Percentiles rank a stretch among this genome's conserved stretches.
Conservation (phyloP, 2,797 vertebrate species). For the Glossophaga mutica region DNA sequence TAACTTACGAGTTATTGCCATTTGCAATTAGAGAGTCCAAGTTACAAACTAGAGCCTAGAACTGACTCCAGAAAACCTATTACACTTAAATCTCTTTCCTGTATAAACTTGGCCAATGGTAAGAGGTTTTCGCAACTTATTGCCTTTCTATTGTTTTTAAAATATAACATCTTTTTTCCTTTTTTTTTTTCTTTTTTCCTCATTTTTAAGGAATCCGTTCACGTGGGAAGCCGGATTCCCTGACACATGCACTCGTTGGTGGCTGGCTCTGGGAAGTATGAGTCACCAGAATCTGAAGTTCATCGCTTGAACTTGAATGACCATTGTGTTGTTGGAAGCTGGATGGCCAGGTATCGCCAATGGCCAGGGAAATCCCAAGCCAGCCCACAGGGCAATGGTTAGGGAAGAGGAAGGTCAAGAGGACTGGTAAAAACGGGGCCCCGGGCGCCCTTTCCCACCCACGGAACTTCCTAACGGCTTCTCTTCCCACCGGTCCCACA, state of each 20-base stretch:
- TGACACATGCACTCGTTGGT: conserved; percentile 61
- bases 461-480: neutral
- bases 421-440: neutral
- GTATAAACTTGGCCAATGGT: conserved; percentile 69
- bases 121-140: conserved; percentile 80
- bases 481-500: neutral
- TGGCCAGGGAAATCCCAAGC: neutral
- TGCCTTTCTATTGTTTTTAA: conserved; percentile 80
- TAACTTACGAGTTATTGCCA: conserved; percentile 83
- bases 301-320: conserved; percentile 48
- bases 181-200: neutral
- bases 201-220: conserved; percentile 76
- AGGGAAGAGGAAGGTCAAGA: conserved; percentile 18
- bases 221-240: conserved; percentile 74
- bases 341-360: conserved; percentile 4
- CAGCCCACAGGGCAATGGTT: neutral
- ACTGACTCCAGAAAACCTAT: conserved; percentile 78
- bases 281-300: conserved; percentile 60
- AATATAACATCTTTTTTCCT: conserved; percentile 74
- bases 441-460: neutral
- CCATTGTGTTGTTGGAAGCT: neutral
- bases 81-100: conserved; percentile 63
- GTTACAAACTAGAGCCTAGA: conserved; percentile 72
- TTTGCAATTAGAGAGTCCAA: conserved; percentile 78
- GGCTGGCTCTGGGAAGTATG: conserved; percentile 70